Evolutionary conservation across 2,888 invertebrate species (phyloP).

Genomic region (Leptopilina syphax): DNA sequence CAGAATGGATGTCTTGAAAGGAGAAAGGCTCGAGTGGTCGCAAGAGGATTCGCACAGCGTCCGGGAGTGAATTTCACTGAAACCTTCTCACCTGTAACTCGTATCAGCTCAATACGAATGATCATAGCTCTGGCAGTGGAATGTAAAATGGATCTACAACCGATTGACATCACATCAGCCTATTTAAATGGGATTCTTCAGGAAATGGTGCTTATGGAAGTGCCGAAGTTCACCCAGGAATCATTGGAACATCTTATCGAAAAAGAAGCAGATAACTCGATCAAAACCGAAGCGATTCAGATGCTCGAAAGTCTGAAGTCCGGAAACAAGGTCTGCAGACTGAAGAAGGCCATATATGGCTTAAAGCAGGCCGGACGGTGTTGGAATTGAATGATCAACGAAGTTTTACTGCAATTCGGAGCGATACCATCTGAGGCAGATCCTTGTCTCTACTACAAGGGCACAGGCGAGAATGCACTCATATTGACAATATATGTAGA

Average conservation of each 20-base stretch:
- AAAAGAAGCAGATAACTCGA: neutral
- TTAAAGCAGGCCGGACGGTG: constrained; percentile 41
- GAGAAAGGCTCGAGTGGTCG: constrained; percentile 56
- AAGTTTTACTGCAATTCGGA: constrained; percentile 50
- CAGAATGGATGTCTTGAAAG: constrained; percentile 51
- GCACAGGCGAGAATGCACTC: constrained; percentile 9
- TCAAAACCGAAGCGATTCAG: constrained; percentile 39
- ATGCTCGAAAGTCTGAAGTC: constrained; percentile 37
- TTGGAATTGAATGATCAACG: constrained; percentile 51
- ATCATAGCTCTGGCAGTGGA: constrained; percentile 55
- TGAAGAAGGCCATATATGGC: constrained; percentile 31
- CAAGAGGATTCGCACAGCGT: constrained; percentile 53
- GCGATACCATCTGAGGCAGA: constrained; percentile 47
- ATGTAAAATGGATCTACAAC: constrained; percentile 54
- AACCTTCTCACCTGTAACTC: constrained; percentile 56
- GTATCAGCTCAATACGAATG: constrained; percentile 54
- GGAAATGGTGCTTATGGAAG: constrained; percentile 56
- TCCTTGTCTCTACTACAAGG: constrained; percentile 44
- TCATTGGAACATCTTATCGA: constrained; percentile 38
- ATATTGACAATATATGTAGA: neutral
- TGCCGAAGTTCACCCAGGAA: constrained; percentile 44
- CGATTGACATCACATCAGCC: constrained; percentile 59
- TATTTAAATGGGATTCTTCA: constrained; percentile 57
- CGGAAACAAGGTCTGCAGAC: constrained; percentile 26
- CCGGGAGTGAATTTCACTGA: constrained; percentile 56